These are phyloP conservation scores for Galagoides demidoff DNA, from an alignment of 2,797 vertebrate species.

Conservation along the genomic window DNA sequence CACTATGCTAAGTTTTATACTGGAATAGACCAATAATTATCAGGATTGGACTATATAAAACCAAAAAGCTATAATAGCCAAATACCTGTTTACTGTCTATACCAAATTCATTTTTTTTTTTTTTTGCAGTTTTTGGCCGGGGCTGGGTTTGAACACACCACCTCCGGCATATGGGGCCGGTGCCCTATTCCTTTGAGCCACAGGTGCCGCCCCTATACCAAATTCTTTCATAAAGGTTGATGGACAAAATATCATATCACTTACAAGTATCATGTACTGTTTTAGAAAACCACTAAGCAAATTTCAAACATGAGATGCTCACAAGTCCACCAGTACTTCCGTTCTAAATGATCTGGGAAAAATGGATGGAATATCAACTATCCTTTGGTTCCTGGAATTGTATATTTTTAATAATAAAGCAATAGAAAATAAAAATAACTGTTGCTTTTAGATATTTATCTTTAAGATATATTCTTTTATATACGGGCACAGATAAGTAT, in stretches of 20 bases:
- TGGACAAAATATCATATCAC: slow-evolving; percentile 30
- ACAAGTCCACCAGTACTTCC: slow-evolving; percentile 34
- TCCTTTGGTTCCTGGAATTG: slow-evolving; percentile 41
- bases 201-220: too few species aligned
- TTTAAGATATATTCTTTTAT: slow-evolving; percentile 45
- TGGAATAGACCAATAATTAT: slow-evolving; percentile 24
- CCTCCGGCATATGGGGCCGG: too few species aligned
- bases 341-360: slow-evolving; percentile 46
- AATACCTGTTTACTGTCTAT: slow-evolving; percentile 42
- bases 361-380: slow-evolving; percentile 38
- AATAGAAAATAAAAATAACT: slow-evolving; percentile 29
- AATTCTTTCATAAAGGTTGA: not conserved
- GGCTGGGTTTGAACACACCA: too few species aligned
- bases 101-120: not conserved
- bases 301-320: slow-evolving; percentile 57
- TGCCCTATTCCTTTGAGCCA: too few species aligned
- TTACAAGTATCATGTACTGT: slow-evolving; percentile 40
- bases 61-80: slow-evolving; percentile 30
- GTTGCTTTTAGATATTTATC: slow-evolving; percentile 48
- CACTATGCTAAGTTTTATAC: slow-evolving; percentile 55
- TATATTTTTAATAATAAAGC: slow-evolving; percentile 62
- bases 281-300: slow-evolving; percentile 50
- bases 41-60: slow-evolving; percentile 48
- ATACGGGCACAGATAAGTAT: not conserved
- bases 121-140: too few species aligned